phyloP scores from a whole-genome alignment of 2,888 invertebrate species.

The Hesperia comma region DNA sequence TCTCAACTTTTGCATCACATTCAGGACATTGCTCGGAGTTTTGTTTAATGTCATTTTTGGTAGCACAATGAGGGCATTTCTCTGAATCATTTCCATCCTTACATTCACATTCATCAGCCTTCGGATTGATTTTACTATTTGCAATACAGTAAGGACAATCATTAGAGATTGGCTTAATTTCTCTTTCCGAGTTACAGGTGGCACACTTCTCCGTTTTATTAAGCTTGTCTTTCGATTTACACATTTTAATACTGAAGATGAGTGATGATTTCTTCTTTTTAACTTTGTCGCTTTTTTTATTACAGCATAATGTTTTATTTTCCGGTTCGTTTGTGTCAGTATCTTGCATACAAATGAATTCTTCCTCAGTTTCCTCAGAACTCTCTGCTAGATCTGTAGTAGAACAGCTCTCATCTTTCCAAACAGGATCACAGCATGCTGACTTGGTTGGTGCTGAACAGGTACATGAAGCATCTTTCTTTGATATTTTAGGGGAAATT shows the following conservation, averaged over 20 bases:
- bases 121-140: too few relatives aligned
- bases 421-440: constrained; percentile 3
- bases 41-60: too few relatives aligned
- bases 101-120: too few relatives aligned
- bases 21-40: too few relatives aligned
- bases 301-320: not conserved
- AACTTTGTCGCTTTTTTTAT: not conserved
- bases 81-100: too few relatives aligned
- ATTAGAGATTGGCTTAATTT: not conserved
- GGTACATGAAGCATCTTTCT: constrained; percentile 7
- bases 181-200: not conserved
- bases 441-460: constrained; percentile 4
- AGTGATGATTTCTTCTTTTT: constrained; percentile 13
- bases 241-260: not conserved
- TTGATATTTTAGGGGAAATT: not conserved
- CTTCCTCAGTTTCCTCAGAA: constrained; percentile 11
- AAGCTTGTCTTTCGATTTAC: not conserved
- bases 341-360: constrained; percentile 12
- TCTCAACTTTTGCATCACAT: too few relatives aligned
- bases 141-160: too few relatives aligned
- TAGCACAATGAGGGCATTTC: too few relatives aligned
- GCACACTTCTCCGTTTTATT: not conserved
- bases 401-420: constrained; percentile 19
- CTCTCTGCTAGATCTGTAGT: constrained; percentile 8
- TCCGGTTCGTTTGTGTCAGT: not conserved